These are phyloP conservation scores for Urosaurus nigricauda DNA, from an alignment of 2,797 vertebrate genomes.

Conservation along the genomic window DNA sequence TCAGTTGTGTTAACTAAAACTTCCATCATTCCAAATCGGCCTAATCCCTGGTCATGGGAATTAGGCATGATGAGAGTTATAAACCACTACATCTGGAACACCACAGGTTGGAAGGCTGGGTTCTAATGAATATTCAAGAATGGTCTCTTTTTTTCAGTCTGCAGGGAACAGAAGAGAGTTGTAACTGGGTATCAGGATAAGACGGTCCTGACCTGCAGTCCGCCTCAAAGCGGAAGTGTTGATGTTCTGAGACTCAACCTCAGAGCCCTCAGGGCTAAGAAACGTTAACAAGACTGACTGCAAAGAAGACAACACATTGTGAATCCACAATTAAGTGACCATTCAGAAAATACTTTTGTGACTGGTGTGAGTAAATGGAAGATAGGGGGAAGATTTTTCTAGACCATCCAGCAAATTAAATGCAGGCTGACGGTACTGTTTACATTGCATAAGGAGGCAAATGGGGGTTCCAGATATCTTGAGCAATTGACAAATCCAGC, in stretches of 20 bases:
- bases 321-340: conserved; percentile 31
- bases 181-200: conserved; percentile 64
- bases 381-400: conserved; percentile 27
- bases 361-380: conserved; percentile 17
- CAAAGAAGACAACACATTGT: conserved; percentile 21
- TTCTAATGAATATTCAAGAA: conserved; percentile 28
- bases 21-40: not conserved
- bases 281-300: conserved; percentile 58
- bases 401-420: conserved; percentile 12
- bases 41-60: no score
- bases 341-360: not conserved
- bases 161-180: conserved; percentile 53
- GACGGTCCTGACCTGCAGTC: conserved; percentile 83
- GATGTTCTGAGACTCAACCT: conserved; percentile 77
- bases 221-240: conserved; percentile 70
- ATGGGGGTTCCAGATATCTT: not conserved
- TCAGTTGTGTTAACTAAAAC: not conserved
- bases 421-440: fast-evolving
- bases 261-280: conserved; percentile 75
- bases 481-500: conserved; percentile 16
- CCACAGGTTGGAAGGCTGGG: not conserved
- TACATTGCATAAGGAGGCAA: not conserved
- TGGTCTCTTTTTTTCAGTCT: conserved; percentile 56
- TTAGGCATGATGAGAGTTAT: not conserved
- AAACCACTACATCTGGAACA: not conserved